These are phyloP conservation scores for Steinernema feltiae DNA, from an alignment of 1,140 invertebrate genomes.

Conservation along the genomic window DNA sequence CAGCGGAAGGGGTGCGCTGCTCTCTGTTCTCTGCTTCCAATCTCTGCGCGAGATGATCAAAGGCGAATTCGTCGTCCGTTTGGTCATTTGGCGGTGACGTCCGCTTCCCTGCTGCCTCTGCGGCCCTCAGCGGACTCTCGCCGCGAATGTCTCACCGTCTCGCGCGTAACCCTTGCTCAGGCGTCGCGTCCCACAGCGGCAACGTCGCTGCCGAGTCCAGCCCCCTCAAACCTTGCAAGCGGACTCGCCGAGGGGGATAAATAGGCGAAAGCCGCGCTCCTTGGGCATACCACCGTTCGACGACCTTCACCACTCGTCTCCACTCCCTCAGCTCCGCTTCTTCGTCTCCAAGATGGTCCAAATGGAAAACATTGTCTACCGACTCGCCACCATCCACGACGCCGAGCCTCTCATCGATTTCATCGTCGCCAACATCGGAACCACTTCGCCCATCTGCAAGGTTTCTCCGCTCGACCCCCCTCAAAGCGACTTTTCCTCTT, in stretches of 20 bases:
- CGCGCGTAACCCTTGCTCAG: background rate
- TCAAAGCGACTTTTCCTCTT: background rate
- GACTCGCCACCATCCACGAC: background rate
- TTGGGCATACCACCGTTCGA: background rate
- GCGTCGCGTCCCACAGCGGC: slow-evolving; percentile 1
- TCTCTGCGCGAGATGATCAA: background rate
- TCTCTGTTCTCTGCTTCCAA: background rate
- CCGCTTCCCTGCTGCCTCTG: background rate
- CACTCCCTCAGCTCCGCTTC: background rate
- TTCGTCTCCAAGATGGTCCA: background rate
- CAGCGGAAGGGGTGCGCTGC: background rate
- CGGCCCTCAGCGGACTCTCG: slow-evolving; percentile 8
- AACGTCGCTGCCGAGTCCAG: background rate
- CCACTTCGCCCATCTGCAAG: slow-evolving; percentile 10
- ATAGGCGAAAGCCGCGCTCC: background rate
- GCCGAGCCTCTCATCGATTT: background rate
- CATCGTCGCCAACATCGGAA: background rate
- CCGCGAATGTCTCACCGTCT: slow-evolving; percentile 10
- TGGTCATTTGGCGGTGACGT: background rate
- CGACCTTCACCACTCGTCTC: background rate
- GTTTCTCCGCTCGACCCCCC: background rate
- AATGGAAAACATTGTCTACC: background rate
- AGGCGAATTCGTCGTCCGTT: too few relatives aligned
- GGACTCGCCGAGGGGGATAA: background rate
- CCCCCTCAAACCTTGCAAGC: background rate